Base-by-base conservation (phyloP, 1,140 invertebrate genomes). In the Sinella curviseta region DNA sequence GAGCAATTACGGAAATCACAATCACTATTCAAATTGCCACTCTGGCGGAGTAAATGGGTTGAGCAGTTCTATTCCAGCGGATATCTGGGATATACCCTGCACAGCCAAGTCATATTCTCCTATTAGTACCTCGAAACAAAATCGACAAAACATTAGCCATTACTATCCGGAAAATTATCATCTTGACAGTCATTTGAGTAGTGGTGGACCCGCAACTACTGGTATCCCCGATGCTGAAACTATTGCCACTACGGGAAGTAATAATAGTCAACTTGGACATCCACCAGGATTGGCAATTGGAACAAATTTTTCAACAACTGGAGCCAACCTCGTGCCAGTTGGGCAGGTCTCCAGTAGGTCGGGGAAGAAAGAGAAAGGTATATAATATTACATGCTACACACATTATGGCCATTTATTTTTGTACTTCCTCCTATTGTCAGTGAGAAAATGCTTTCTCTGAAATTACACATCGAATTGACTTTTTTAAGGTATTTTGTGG, bases 61-160 rank as follows among this genome's bases (percentile, higher is more conserved):
- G 54, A 83, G 79, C 48, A 76, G 34, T 28, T 82, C 81, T 12
- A 81, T 83, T 34, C 81, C 81, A 36, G 78, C 81, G 12, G 82
- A 83, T 30, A 54, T 83, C n/a, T 83, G 82, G 82, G 80, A 83
- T 76, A 60, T 83, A 2, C 80, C 76, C 3, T 54, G 39, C 31
- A 81, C 77, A 1, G 60, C 80, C 14, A 81, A 81, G 26, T 78
- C 77, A n/a, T 81, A 70, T 34, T 81, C 80, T 28, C 77, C 80
- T 65, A 77, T 78, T 60, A 78, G 65, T 33, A 31, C 65, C 36
- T 28, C 57, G 65, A 26, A 80, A 80, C 60, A 78, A 30, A 30
- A 70, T 55, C 48, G 77, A 75, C 76, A 70, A 70, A 70, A 70
- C 65, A 33, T 33, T 70, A 33, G n/a, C 65, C 65, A 70, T 70